Percentiles rank a stretch among this genome's conserved stretches.
These are phyloP conservation scores for Mus minutoides DNA, from an alignment of 2,797 vertebrate genomes.

Conservation along the genomic window DNA sequence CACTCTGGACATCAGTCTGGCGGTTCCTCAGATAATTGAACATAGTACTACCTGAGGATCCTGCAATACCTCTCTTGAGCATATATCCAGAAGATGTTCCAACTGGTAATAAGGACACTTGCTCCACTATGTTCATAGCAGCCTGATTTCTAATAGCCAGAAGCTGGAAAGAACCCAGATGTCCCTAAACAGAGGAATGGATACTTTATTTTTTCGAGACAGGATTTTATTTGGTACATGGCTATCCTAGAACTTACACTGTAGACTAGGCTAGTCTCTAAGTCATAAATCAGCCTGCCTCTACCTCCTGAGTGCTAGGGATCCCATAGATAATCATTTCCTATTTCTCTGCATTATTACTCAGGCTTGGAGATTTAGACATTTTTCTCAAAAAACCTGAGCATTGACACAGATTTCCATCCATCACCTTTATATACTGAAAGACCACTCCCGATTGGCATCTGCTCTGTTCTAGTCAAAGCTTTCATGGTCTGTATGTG, in stretches of 20 bases:
- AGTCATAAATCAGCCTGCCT: background rate
- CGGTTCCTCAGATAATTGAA: too few species aligned
- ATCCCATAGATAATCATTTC: background rate
- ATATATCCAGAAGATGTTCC: too few species aligned
- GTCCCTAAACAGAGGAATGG: too few species aligned
- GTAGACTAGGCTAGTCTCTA: background rate
- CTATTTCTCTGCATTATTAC: accelerated
- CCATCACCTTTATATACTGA: background rate
- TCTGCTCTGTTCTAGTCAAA: background rate
- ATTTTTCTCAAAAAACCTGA: background rate
- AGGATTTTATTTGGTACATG: background rate
- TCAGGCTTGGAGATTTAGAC: background rate
- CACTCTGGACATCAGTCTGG: too few species aligned
- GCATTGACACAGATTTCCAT: background rate
- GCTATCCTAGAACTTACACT: background rate
- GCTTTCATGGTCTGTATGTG: background rate
- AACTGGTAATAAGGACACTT: too few species aligned
- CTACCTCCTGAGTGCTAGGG: background rate
- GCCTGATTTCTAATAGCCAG: too few species aligned
- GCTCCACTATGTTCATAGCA: too few species aligned
- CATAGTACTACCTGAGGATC: too few species aligned
- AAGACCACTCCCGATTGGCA: background rate
- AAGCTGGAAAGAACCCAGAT: too few species aligned
- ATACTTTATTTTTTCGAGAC: background rate
- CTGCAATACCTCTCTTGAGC: too few species aligned